Conservation (phyloP, 1,140 invertebrate genomes). For the Brachionus asplanchnoidis region DNA sequence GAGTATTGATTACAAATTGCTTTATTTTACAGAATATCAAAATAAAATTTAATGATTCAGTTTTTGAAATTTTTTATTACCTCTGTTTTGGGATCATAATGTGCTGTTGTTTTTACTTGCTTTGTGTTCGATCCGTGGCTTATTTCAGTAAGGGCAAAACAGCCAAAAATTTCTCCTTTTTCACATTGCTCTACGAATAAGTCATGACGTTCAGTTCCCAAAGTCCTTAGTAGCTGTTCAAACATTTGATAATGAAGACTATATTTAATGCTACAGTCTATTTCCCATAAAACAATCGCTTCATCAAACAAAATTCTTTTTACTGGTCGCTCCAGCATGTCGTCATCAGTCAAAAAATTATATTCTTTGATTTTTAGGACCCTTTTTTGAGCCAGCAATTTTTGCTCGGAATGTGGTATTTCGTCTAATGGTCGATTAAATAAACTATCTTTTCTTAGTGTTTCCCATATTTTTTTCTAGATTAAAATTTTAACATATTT, state of each 20-base stretch:
- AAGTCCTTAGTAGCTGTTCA: conserved; percentile 47
- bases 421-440: conserved; percentile 62
- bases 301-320: conserved; percentile 52
- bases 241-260: conserved; percentile 50
- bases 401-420: background rate
- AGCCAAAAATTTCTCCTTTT: conserved; percentile 66
- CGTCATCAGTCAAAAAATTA: conserved; percentile 63
- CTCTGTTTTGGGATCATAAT: conserved; percentile 68
- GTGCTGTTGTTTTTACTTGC: conserved; percentile 80
- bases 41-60: background rate
- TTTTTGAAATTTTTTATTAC: conserved; percentile 44
- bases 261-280: conserved; percentile 64
- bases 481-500: conserved; percentile 8
- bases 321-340: conserved; percentile 58
- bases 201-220: conserved; percentile 70
- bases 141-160: conserved; percentile 84
- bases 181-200: conserved; percentile 67
- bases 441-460: conserved; percentile 71
- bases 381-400: conserved; percentile 45
- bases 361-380: conserved; percentile 64
- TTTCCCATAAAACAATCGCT: conserved; percentile 67
- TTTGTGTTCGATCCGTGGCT: conserved; percentile 88
- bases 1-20: conserved; percentile 81
- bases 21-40: conserved; percentile 46
- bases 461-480: conserved; percentile 74